Evolutionary conservation across 2,113 vertebrate species (phyloP), one percentile per base, ranked within the genome.

Genomic region (Leptocoma aspasia): DNA sequence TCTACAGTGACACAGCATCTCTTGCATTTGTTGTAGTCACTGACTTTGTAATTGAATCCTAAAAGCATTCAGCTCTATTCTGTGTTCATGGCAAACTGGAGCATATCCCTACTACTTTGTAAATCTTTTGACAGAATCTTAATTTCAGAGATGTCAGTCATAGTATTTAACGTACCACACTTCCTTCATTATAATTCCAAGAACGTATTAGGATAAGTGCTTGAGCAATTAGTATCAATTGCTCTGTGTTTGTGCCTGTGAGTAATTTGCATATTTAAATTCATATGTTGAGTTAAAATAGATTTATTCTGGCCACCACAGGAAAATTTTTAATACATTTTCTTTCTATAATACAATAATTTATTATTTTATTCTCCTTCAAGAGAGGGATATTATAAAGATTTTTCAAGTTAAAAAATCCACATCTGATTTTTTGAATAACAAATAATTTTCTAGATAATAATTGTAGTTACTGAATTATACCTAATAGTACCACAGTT

Each of bases 201-300:
- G 41, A 86, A 75, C 12, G 79, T 93, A 90, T 69, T 71, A 89
- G 41, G 39, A 75, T 73, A 30, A 47, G 47, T 75, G 44, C 49
- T 90, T 24, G 33, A 93, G 22, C 22, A 96, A 95, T 90, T 95
- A 96, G 35, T 35, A 86, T 65, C 30, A 90, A 76, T 84, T 87
- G 12, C 11, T 82, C 22, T 30, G 12, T 68, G 60, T 21, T 76
- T 92, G 13, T 75, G 44, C 31, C 52, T 57, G 59, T 68, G n/a
- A 89, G 42, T 64, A 75, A 83, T 35, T 78, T 87, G 41, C 76
- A n/a, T 68, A 54, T 75, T 83, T 88, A 75, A 47, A 64, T 83
- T 93, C 42, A 45, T 44, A 59, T 0, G 0, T 61, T 82, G 53
- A 73, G 20, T 61, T 76, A 73, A 84, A 84, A 50, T 13, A 59